phyloP scores from a whole-genome alignment of 2,888 invertebrate species.

The Agriopis aurantiaria region DNA sequence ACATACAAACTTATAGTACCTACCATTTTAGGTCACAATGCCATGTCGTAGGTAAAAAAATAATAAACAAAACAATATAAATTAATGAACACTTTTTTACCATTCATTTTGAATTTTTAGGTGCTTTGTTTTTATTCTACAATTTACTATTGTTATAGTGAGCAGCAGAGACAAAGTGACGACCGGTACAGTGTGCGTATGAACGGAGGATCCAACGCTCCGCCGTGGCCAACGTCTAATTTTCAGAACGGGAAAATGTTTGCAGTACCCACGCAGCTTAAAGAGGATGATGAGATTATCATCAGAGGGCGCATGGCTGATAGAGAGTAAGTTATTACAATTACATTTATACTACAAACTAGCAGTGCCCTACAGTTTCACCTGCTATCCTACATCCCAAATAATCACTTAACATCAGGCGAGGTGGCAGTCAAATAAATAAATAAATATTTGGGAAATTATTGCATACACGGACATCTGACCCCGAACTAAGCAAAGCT shows the following conservation, averaged over 20 bases:
- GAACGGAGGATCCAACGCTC: constrained; percentile 22
- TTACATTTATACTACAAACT: background rate
- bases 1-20: background rate
- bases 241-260: constrained; percentile 27
- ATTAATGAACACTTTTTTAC: background rate
- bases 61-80: background rate
- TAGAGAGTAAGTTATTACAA: constrained; percentile 29
- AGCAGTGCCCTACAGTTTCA: too few species aligned
- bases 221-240: constrained; percentile 21
- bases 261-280: constrained; percentile 26
- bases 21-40: background rate
- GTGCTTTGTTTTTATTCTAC: constrained; percentile 10
- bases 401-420: too few species aligned
- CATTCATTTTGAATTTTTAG: background rate
- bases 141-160: constrained; percentile 28
- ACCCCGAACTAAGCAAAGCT: too few species aligned
- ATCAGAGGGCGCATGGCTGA: constrained; percentile 24
- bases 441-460: too few species aligned
- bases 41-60: background rate
- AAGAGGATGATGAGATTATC: constrained; percentile 19
- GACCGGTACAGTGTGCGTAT: constrained; percentile 25
- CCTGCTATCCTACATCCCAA: too few species aligned
- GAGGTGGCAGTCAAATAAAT: too few species aligned
- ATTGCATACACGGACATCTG: too few species aligned
- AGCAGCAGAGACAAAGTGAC: constrained; percentile 24